Conservation (phyloP, 1,140 invertebrate genomes). For the Heliconius congener region DNA sequence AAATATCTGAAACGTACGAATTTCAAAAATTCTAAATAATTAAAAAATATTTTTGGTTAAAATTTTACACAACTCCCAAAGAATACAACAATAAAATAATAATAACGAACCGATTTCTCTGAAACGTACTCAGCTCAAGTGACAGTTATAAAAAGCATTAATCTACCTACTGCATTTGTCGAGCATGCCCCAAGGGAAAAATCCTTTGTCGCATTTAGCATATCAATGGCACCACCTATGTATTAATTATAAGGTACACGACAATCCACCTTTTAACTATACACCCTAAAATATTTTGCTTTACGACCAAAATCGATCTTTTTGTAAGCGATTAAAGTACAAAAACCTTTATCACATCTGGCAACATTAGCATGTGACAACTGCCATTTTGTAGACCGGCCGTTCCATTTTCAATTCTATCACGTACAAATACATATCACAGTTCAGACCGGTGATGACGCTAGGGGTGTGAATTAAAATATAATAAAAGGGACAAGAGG, state of each 20-base stretch:
- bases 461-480: conserved; percentile 78
- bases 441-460: conserved; percentile 35
- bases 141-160: conserved; percentile 39
- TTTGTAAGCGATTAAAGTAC: conserved; percentile 29
- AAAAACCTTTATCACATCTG: conserved; percentile 36
- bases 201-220: conserved; percentile 62
- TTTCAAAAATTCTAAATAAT: too few relatives aligned
- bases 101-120: not conserved
- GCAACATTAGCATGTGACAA: conserved; percentile 60
- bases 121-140: conserved; percentile 23
- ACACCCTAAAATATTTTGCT: conserved; percentile 47
- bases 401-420: conserved; percentile 41
- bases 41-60: not conserved
- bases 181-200: conserved; percentile 42
- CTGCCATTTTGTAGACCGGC: conserved; percentile 18
- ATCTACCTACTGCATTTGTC: conserved; percentile 44
- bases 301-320: conserved; percentile 38
- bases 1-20: too few relatives aligned
- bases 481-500: conserved; percentile 68
- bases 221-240: conserved; percentile 70
- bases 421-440: not conserved
- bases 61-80: not conserved
- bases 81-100: not conserved
- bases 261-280: conserved; percentile 65
- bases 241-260: conserved; percentile 74